A percentile compares a stretch with the other conserved stretches of the same genome.
These are phyloP conservation scores for Momotus momota DNA, from an alignment of 2,797 vertebrate species.

Conservation along the genomic window DNA sequence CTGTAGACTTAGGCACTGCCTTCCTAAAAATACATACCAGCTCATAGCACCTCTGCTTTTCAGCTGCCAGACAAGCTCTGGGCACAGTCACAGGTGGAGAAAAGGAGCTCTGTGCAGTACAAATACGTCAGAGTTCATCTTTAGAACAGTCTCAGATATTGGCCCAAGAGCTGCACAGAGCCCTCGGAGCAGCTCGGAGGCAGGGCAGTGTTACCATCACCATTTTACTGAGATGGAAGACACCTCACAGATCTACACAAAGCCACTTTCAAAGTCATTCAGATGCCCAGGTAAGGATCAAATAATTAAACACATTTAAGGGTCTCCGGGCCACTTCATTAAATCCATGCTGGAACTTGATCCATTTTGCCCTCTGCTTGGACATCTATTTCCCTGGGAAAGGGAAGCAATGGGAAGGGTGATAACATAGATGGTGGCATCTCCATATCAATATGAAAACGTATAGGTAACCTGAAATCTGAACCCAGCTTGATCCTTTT, in stretches of 20 bases:
- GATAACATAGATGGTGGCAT: not conserved
- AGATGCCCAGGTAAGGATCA: not conserved
- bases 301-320: not conserved
- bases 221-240: not conserved
- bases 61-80: not conserved
- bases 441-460: not conserved
- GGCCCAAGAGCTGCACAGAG: not conserved
- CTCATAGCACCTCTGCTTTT: not conserved
- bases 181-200: not conserved
- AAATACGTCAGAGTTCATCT: not conserved
- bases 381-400: not conserved
- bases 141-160: not conserved
- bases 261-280: not conserved
- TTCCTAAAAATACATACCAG: slow-evolving; percentile 15
- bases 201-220: not conserved
- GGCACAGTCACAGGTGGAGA: not conserved
- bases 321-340: not conserved
- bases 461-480: not conserved
- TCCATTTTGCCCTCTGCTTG: not conserved
- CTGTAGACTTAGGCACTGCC: not conserved
- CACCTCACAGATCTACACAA: not conserved
- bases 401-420: not conserved
- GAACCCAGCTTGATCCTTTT: not conserved
- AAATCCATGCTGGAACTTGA: not conserved
- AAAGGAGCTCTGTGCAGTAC: not conserved